Conservation (phyloP, 2,888 invertebrate genomes). For the Mechanitis messenoides region DNA sequence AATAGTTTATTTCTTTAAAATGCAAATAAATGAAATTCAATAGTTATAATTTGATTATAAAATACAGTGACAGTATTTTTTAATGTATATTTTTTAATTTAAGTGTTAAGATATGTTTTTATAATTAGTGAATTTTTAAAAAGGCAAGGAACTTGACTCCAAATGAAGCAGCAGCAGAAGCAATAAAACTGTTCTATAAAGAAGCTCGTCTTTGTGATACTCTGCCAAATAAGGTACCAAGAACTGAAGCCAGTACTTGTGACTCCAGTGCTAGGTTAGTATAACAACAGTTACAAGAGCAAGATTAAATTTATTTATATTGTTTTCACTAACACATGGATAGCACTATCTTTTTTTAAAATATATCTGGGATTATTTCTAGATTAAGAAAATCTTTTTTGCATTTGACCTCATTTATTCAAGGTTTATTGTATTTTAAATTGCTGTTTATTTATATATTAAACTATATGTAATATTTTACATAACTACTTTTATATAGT, state of each 20-base stretch:
- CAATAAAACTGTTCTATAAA: slow-evolving; percentile 89
- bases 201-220: slow-evolving; percentile 90
- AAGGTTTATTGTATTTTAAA: too few species aligned
- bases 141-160: slow-evolving; percentile 85
- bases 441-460: too few species aligned
- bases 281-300: neutral
- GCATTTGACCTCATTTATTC: too few species aligned
- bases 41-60: slow-evolving; percentile 8
- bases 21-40: neutral
- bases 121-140: slow-evolving; percentile 17
- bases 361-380: too few species aligned
- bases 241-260: slow-evolving; percentile 71
- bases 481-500: too few species aligned
- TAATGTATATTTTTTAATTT: too few species aligned
- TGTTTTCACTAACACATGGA: neutral
- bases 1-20: neutral
- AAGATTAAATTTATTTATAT: neutral
- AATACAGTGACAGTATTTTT: neutral
- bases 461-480: too few species aligned
- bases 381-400: too few species aligned
- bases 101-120: neutral
- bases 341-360: too few species aligned
- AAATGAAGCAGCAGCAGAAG: slow-evolving; percentile 93
- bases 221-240: slow-evolving; percentile 82
- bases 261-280: slow-evolving; percentile 59